Conservation (phyloP, 1,140 invertebrate species). For the Zaprionus davidi region DNA sequence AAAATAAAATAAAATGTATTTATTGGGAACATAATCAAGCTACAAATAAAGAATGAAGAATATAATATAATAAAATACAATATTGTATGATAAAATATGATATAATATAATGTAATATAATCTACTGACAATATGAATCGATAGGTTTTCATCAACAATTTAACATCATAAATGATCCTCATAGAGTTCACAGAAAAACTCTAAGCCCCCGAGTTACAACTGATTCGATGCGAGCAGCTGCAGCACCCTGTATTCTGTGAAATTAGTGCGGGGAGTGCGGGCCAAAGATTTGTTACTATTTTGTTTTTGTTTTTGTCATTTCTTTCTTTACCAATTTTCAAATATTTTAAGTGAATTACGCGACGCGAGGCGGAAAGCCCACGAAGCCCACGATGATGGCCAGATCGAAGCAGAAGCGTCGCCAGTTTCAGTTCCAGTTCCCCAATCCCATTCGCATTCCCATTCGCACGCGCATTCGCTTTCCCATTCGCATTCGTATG, state of each 20-base stretch:
- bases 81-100: too few relatives aligned
- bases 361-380: conserved; percentile 39
- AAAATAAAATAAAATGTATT: too few relatives aligned
- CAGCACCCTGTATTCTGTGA: conserved; percentile 10
- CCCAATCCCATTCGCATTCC: background rate
- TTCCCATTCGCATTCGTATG: conserved; percentile 9
- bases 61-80: too few relatives aligned
- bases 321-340: conserved; percentile 26
- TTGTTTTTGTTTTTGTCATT: conserved; percentile 12
- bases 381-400: conserved; percentile 25
- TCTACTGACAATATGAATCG: too few relatives aligned
- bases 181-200: too few relatives aligned
- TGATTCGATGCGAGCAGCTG: too few relatives aligned
- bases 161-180: too few relatives aligned
- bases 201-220: too few relatives aligned
- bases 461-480: conserved; percentile 1
- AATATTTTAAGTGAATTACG: conserved; percentile 53
- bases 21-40: too few relatives aligned
- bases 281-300: conserved; percentile 22
- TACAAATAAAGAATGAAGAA: too few relatives aligned
- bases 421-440: background rate
- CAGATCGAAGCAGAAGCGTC: conserved; percentile 7
- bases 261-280: background rate
- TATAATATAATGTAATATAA: too few relatives aligned
- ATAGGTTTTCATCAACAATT: too few relatives aligned